Percentiles rank a stretch among this genome's conserved stretches.
These are phyloP conservation scores for Hepsetus odoe DNA, from an alignment of 2,113 vertebrate genomes.

Conservation along the genomic window DNA sequence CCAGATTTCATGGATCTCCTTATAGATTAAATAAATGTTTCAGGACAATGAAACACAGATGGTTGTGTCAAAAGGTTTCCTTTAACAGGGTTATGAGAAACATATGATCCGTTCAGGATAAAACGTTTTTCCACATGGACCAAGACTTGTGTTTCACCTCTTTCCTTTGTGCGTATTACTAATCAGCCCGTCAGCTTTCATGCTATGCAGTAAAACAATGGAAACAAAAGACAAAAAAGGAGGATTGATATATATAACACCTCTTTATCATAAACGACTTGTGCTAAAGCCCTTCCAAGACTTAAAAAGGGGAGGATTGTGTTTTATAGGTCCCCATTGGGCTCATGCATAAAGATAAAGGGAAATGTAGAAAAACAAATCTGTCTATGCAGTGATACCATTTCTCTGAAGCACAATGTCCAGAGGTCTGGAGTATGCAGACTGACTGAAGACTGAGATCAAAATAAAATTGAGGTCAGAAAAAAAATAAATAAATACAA, in stretches of 20 bases:
- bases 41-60: constrained; percentile 30
- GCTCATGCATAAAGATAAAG: not conserved
- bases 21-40: not conserved
- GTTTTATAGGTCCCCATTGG: not conserved
- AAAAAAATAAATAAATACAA: not conserved
- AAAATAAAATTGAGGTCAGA: not conserved
- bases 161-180: not conserved
- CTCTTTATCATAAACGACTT: not conserved
- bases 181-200: not conserved
- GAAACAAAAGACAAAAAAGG: not conserved
- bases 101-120: constrained; percentile 21
- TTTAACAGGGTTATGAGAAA: constrained; percentile 22
- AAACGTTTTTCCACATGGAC: constrained; percentile 13
- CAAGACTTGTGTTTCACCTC: not conserved
- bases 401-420: constrained; percentile 33
- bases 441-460: not conserved
- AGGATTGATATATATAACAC: not conserved
- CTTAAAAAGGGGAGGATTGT: not conserved
- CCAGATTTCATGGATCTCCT: not conserved
- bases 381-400: not conserved
- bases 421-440: too few species aligned
- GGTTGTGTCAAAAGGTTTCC: not conserved
- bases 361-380: not conserved
- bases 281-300: not conserved
- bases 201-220: not conserved